These are phyloP conservation scores for Luscinia luscinia DNA, from an alignment of 2,797 vertebrate species.

Conservation along the genomic window DNA sequence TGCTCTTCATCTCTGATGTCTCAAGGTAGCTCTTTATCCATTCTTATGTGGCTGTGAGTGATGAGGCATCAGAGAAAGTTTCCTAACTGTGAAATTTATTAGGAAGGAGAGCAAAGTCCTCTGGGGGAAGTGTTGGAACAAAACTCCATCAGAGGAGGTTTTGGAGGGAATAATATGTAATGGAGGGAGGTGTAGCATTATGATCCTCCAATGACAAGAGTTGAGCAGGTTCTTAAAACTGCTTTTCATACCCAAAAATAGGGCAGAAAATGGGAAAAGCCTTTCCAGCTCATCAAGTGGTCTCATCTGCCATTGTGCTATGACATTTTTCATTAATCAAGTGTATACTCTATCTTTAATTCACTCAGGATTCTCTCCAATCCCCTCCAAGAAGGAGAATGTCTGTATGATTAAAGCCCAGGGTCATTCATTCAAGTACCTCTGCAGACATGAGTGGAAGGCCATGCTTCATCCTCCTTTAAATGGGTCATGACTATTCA, in stretches of 20 bases:
- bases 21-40: slow-evolving; percentile 16
- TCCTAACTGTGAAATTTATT: slow-evolving; percentile 47
- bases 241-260: not conserved
- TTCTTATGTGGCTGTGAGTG: slow-evolving; percentile 7
- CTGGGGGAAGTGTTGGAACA: slow-evolving; percentile 28
- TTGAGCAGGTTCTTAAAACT: not conserved
- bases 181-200: not conserved
- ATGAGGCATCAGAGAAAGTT: slow-evolving; percentile 22
- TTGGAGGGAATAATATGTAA: not conserved
- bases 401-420: not conserved
- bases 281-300: not conserved
- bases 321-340: not conserved
- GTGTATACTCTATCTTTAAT: not conserved
- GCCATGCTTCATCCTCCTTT: not conserved
- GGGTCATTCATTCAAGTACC: not conserved
- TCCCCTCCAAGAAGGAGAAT: not conserved
- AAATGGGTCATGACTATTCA: not conserved
- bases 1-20: slow-evolving; percentile 7
- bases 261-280: not conserved
- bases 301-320: not conserved
- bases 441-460: not conserved
- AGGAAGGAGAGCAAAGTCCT: slow-evolving; percentile 25
- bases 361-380: not conserved
- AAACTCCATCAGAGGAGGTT: not conserved
- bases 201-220: not conserved